These are phyloP conservation scores for Epinephelus cyanopodus DNA, from an alignment of 2,113 vertebrate genomes.

Conservation along the genomic window DNA sequence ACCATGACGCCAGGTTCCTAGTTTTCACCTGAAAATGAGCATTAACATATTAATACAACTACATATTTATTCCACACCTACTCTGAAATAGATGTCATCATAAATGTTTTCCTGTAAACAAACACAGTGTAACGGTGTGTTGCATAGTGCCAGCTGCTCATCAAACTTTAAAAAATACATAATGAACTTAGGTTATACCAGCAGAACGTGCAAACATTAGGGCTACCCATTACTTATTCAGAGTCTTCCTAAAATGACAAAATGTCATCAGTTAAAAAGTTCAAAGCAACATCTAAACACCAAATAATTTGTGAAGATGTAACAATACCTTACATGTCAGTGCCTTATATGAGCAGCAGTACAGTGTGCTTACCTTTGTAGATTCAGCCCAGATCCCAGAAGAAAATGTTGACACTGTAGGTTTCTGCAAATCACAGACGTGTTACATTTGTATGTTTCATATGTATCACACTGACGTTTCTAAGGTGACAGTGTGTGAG, in stretches of 20 bases:
- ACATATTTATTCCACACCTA: neutral
- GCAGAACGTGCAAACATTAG: neutral
- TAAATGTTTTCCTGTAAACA: neutral
- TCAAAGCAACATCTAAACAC: neutral
- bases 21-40: neutral
- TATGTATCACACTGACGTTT: too few relatives aligned
- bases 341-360: neutral
- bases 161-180: too few relatives aligned
- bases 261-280: neutral
- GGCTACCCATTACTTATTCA: neutral
- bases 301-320: neutral
- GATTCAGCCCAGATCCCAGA: too few relatives aligned
- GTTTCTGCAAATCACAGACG: too few relatives aligned
- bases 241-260: neutral
- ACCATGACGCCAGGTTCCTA: too few relatives aligned
- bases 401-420: too few relatives aligned
- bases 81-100: neutral
- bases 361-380: neutral
- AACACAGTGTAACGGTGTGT: too few relatives aligned
- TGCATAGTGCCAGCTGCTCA: neutral
- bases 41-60: neutral
- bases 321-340: neutral
- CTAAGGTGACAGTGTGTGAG: too few relatives aligned
- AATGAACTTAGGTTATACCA: too few relatives aligned
- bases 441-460: too few relatives aligned